Evolutionary conservation across 2,888 invertebrate genomes (phyloP), one percentile per base, ranked within the genome.

Genomic region (Cataglyphis rosenhaueri): DNA sequence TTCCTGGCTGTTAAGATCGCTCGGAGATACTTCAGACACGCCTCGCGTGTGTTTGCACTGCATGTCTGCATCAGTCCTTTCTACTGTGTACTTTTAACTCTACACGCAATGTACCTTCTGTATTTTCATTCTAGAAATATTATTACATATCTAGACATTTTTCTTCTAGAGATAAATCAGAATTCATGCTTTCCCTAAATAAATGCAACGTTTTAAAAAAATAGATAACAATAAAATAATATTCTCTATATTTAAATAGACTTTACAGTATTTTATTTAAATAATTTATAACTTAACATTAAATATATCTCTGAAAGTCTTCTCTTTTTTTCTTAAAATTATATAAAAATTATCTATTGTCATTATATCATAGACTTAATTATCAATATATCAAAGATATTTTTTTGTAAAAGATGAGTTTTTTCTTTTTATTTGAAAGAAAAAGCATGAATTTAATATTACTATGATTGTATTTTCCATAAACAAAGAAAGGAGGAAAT

Each of bases 21-120:
- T 12, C 38, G n/a, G 12, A 48, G 55, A 55, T 75, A 55, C 32
- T 61, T 75, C 32, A 70, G 55, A 64, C 70, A 87, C 52, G 82
- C 48, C 52, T 44, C 52, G 48, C n/a, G 38, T 32, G 66, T 32
- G 70, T 74, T 61, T 29, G 18, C 48, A 15, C 55, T 55, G 44
- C 25, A 38, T 57, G 41, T n/a, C 8, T 41, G n/a, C 68, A 18
- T 41, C 68, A 35, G 57, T 32, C 21, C 21, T 29, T 66, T 59
- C 21, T 25, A 38, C 21, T 29, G 12, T 25, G n/a, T 12, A 59
- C 25, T 57, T 76, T 66, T 57, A 76, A 76, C 55, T n/a, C 76
- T 29, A n/a, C 38, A 74, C 55, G 65, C 52, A n/a, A 52, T 25
- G 52, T 15, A 62, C 21, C 32, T 32, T 62, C 15, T 52, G 18